Base-by-base conservation (phyloP, 2,888 invertebrate genomes). In the Hydrotaea diabolus region DNA sequence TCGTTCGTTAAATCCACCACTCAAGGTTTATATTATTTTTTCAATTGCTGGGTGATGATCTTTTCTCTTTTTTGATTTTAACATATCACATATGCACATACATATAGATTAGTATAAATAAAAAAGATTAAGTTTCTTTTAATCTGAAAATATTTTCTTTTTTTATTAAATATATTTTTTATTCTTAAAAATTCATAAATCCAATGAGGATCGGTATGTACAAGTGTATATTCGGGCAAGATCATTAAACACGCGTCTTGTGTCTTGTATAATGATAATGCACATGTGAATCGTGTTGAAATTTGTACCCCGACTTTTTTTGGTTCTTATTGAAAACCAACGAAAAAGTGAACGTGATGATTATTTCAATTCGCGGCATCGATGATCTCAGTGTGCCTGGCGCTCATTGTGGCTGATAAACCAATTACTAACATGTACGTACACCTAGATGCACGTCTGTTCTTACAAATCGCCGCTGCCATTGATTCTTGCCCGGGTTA, bases 1-100 rank as follows among this genome's bases (percentile, higher is more conserved):
- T 31, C 31, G 3, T 4, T 31, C 39, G 9, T 11, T 39, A 39
- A 8, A 39, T 1, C n/a, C 17, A 43, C 53, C 17, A 17, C 17
- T 4, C 53, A 53, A 17, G 15, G 17, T 64, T 66, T 31, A 31
- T 31, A 31, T 31, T 31, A 31, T 31, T 17, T 39, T 66, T 66
- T 2, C 36, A 72, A 31, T 21, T 64, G 31, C 31, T 31, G 39
- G 49, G 23, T 39, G 17, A 75, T 59, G 46, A 80, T 46, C 64
- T 64, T 53, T 39, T 39, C 11, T 39, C 53, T 2, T 31, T 17
- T 2, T 26, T 73, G 53, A 11, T 64, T 64, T 19, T 23, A 46
- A 49, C 36, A 71, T 69, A 80, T 2, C 2, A 53, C 53, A 53
- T 7, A 8, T 13, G 9, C 13, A 39, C 9, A 13, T 2, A 31